These are phyloP conservation scores for Andrena bicolor DNA, from an alignment of 2,888 invertebrate genomes.

Conservation along the genomic window DNA sequence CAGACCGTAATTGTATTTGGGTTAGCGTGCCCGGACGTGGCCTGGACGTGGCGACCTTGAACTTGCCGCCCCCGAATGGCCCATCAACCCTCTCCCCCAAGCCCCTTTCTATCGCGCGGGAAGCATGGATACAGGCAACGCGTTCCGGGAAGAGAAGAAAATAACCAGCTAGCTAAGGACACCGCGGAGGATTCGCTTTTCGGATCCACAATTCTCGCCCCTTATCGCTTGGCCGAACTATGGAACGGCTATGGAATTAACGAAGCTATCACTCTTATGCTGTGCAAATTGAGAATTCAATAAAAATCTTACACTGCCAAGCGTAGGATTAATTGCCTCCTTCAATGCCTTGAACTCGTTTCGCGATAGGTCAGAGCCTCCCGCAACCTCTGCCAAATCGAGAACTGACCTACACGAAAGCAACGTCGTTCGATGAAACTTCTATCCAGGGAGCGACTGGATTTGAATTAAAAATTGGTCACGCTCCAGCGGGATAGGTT, in stretches of 20 bases:
- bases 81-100: constrained; percentile 59
- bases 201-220: background rate
- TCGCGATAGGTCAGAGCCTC: constrained; percentile 67
- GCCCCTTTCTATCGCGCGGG: constrained; percentile 42
- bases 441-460: background rate
- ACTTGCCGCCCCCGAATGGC: constrained; percentile 76
- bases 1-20: constrained; percentile 75
- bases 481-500: constrained; percentile 5
- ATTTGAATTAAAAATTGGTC: constrained; percentile 35
- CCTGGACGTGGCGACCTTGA: constrained; percentile 79
- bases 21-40: constrained; percentile 79
- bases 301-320: too few species aligned
- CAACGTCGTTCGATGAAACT: background rate
- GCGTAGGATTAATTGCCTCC: background rate
- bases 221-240: too few species aligned
- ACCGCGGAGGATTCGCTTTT: constrained; percentile 14
- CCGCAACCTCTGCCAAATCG: constrained; percentile 52
- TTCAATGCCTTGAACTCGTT: constrained; percentile 4
- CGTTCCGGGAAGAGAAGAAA: constrained; percentile 32
- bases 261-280: too few species aligned
- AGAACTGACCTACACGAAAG: constrained; percentile 73
- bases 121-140: constrained; percentile 40
- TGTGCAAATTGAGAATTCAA: too few species aligned
- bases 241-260: too few species aligned
- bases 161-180: constrained; percentile 41